Base-by-base conservation (phyloP, 2,888 invertebrate genomes). In the Amiota mariae region DNA sequence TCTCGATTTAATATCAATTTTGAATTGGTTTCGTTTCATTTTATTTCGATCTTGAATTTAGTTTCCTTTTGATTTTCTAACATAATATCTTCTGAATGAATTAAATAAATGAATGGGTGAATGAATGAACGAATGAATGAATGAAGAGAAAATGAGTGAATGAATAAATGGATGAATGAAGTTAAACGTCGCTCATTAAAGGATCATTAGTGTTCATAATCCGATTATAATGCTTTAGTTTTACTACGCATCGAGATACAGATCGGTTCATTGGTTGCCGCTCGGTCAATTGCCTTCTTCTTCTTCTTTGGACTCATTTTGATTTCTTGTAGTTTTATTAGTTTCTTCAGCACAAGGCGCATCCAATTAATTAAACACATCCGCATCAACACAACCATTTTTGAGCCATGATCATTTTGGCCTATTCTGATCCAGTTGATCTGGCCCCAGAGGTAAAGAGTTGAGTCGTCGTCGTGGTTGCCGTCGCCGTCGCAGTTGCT, bases 131-230 rank as follows among this genome's bases (percentile, higher is more conserved):
- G 24, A 24, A 24, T 36, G 36, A 6, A 6, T 36, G 24, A 24
- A 24, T 24, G 24, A 24, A 24, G 24, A 24, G 24, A 24, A 24
- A 24, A 24, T 24, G 36, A 6, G 8, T 36, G 36, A 36, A 36
- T 36, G 36, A 6, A 36, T 36, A 6, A 36, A 36, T 36, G 36
- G 6, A 54, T 68, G 67, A 68, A 68, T 68, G 67, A 68, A 68
- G 67, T 68, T 89, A 89, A 89, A 88, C 88, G 89, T 79, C 85
- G 86, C 85, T 89, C 88, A 89, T 89, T 89, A 89, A 88, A 89
- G 88, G 88, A 87, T 87, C 88, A 87, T 88, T 89, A 88, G 87
- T 84, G 84, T 76, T 83, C 88, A 87, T 89, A 89, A 89, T 89
- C 88, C 88, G 88, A 89, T 89, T 89, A 89, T 89, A 89, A 89